A percentile compares a stretch with the other conserved stretches of the same genome.
Evolutionary conservation across 2,113 vertebrate species (phyloP).

Genomic region (Prinia subflava): DNA sequence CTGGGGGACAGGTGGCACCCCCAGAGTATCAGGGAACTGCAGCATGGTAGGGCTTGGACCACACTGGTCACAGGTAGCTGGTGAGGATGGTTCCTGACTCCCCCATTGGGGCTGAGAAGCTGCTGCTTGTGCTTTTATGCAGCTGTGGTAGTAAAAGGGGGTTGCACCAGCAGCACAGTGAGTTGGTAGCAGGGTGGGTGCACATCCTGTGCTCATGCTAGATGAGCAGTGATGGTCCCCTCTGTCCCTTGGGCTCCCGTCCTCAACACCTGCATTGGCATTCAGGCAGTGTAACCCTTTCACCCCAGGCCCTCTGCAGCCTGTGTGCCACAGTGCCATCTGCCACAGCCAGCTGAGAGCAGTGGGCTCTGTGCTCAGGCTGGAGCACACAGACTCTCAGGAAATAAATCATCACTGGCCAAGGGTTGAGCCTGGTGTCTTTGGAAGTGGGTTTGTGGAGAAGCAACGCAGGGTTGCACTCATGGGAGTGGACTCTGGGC

Average conservation of each 20-base stretch:
- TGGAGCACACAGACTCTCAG: neutral
- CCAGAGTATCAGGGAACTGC: neutral
- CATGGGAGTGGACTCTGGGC: neutral
- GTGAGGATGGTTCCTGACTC: neutral
- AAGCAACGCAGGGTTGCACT: neutral
- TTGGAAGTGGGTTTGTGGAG: neutral
- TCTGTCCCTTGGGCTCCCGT: neutral
- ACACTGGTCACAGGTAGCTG: neutral
- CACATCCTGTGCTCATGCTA: neutral
- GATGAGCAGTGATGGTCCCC: neutral
- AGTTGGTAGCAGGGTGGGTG: neutral
- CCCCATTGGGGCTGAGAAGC: neutral
- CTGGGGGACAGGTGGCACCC: neutral
- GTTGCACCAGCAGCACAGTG: neutral
- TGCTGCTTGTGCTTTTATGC: neutral
- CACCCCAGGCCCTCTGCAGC: neutral
- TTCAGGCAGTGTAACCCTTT: neutral
- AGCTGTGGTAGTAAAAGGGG: neutral
- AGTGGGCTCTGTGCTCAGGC: neutral
- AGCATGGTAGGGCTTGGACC: neutral
- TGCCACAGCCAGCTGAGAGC: rapidly evolving
- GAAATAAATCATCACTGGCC: neutral
- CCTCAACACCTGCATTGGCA: rapidly evolving
- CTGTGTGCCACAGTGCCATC: neutral
- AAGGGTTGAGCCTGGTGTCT: neutral